Conservation (phyloP, 2,113 vertebrate genomes). For the Danionella cerebrum region DNA sequence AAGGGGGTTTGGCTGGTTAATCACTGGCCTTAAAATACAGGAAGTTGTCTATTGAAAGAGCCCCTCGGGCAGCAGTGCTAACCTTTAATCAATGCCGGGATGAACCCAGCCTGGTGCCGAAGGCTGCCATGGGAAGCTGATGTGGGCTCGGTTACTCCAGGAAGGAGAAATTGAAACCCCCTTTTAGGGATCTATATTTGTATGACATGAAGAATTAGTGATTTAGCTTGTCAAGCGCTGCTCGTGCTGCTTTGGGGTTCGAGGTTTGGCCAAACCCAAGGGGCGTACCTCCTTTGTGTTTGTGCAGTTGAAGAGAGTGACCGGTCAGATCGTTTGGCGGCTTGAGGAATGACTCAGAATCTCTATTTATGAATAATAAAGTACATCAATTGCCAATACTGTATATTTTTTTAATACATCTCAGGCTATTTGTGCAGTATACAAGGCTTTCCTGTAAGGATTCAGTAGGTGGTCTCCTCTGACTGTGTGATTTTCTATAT, state of each 20-base stretch:
- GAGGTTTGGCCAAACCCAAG: not conserved
- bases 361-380: no score
- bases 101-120: conserved; percentile 34
- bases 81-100: conserved; percentile 44
- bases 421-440: not conserved
- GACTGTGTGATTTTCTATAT: conserved; percentile 10
- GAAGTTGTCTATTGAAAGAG: conserved; percentile 58
- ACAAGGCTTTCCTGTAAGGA: not conserved
- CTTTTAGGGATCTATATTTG: not conserved
- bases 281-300: not conserved
- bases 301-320: not conserved
- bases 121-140: conserved; percentile 31
- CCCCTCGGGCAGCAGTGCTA: conserved; percentile 44
- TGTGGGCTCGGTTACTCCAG: not conserved
- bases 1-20: conserved; percentile 56
- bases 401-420: no score
- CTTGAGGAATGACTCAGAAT: no score
- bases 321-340: not conserved
- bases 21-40: conserved; percentile 62
- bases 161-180: conserved; percentile 7
- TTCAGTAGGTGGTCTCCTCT: not conserved
- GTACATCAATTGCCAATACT: no score
- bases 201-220: not conserved
- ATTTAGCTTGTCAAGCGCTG: not conserved
- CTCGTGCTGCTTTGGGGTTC: not conserved